Conservation (phyloP, 2,888 invertebrate species). For the Lymantria dispar region DNA sequence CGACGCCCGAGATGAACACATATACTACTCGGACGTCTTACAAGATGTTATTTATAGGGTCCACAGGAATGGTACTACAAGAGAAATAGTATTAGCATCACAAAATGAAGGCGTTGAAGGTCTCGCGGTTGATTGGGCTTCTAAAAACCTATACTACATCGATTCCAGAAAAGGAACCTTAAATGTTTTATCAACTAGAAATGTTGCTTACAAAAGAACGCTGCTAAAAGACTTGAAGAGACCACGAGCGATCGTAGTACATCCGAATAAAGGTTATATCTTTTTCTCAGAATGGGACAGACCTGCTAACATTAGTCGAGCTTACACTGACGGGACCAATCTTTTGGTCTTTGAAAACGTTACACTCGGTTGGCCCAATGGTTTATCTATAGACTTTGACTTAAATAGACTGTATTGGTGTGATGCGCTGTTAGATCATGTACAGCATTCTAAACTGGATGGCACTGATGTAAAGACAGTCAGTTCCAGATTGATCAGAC, state of each 20-base stretch:
- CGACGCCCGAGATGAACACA: constrained; percentile 93
- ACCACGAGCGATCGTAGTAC: constrained; percentile 97
- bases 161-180: constrained; percentile 96
- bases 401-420: constrained; percentile 97
- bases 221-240: constrained; percentile 93
- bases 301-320: constrained; percentile 97
- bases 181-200: constrained; percentile 94
- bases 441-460: constrained; percentile 95
- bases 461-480: constrained; percentile 96
- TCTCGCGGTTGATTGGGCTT: constrained; percentile 96
- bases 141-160: constrained; percentile 97
- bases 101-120: constrained; percentile 99
- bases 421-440: constrained; percentile 97
- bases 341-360: constrained; percentile 94
- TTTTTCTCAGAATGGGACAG: constrained; percentile 98
- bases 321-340: constrained; percentile 94
- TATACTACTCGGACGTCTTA: constrained; percentile 98
- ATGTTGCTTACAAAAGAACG: constrained; percentile 92
- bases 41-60: constrained; percentile 96
- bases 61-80: constrained; percentile 89
- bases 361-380: constrained; percentile 98
- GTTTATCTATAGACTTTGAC: constrained; percentile 95
- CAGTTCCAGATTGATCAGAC: constrained; percentile 91
- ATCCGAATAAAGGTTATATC: constrained; percentile 96
- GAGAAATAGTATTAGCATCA: constrained; percentile 95